A percentile compares a stretch with the other conserved stretches of the same genome.
phyloP scores from a whole-genome alignment of 2,888 invertebrate species.

The Sinodicranocentrus sp. region DNA sequence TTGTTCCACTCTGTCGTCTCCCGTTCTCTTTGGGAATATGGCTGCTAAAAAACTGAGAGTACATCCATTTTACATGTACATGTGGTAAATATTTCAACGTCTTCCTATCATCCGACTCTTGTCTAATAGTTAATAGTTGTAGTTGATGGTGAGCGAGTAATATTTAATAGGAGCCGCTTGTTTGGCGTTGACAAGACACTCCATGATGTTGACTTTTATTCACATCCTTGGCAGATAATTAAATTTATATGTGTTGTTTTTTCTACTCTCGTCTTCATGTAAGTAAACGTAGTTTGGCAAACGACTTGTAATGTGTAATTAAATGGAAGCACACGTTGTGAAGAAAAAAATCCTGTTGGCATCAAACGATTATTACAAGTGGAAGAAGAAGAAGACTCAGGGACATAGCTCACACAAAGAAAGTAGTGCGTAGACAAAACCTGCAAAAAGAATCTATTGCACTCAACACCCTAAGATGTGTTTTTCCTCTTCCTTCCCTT shows the following conservation, averaged over 20 bases:
- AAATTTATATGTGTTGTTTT: constrained; percentile 68
- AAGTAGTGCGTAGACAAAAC: not conserved
- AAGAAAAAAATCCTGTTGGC: constrained; percentile 59
- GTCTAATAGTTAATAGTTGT: constrained; percentile 56
- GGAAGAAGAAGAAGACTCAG: constrained; percentile 1
- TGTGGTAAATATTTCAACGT: constrained; percentile 67
- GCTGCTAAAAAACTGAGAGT: constrained; percentile 22
- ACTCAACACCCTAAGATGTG: constrained; percentile 54
- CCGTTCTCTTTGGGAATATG: constrained; percentile 45
- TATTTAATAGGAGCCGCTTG: constrained; percentile 66
- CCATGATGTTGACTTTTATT: constrained; percentile 71
- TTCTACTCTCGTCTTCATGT: constrained; percentile 28
- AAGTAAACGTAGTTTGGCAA: constrained; percentile 66
- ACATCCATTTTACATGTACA: constrained; percentile 50
- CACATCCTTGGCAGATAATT: constrained; percentile 71
- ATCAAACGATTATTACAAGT: constrained; percentile 48
- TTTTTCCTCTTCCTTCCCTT: constrained; percentile 38
- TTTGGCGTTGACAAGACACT: constrained; percentile 71
- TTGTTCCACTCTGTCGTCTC: constrained; percentile 15
- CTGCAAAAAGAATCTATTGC: constrained; percentile 36
- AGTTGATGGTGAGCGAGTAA: constrained; percentile 48
- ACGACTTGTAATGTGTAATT: constrained; percentile 68
- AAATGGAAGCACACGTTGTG: constrained; percentile 67
- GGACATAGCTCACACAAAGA: not conserved
- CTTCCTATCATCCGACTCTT: constrained; percentile 44